Evolutionary conservation across 2,888 invertebrate species (phyloP).

Genomic region (Stenodera caucasica): DNA sequence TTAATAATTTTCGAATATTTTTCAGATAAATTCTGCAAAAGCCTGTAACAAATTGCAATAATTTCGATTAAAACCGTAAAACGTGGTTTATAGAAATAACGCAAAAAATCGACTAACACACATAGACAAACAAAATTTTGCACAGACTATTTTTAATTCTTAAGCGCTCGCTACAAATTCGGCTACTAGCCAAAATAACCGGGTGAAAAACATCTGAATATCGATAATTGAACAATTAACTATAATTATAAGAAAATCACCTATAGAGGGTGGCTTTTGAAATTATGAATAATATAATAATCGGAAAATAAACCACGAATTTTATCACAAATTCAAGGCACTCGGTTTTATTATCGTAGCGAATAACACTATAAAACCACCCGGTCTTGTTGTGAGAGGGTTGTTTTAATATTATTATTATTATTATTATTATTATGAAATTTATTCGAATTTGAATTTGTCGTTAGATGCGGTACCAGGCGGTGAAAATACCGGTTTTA

Average conservation of each 20-base stretch:
- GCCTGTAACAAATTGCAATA: slow-evolving; percentile 59
- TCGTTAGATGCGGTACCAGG: slow-evolving; percentile 46
- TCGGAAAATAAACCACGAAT: background rate
- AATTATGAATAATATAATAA: background rate
- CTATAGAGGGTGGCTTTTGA: background rate
- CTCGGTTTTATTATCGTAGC: background rate
- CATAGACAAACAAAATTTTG: slow-evolving; percentile 17
- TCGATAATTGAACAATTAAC: background rate
- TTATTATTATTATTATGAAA: slow-evolving; percentile 2
- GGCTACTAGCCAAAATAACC: slow-evolving; percentile 40
- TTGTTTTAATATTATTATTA: background rate
- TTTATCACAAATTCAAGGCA: slow-evolving; percentile 5
- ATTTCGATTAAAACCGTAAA: slow-evolving; percentile 27
- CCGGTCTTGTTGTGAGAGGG: background rate
- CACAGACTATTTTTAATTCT: slow-evolving; percentile 41
- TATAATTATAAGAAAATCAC: background rate
- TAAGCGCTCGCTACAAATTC: slow-evolving; percentile 37
- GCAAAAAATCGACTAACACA: slow-evolving; percentile 14
- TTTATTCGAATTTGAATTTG: background rate
- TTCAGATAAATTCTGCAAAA: slow-evolving; percentile 76
- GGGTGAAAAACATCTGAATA: background rate
- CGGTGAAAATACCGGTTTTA: slow-evolving; percentile 39
- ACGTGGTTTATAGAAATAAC: slow-evolving; percentile 29
- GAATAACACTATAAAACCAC: background rate
- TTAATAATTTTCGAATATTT: slow-evolving; percentile 74